These are phyloP conservation scores for Listronotus bonariensis DNA, from an alignment of 1,140 invertebrate species.

Conservation along the genomic window DNA sequence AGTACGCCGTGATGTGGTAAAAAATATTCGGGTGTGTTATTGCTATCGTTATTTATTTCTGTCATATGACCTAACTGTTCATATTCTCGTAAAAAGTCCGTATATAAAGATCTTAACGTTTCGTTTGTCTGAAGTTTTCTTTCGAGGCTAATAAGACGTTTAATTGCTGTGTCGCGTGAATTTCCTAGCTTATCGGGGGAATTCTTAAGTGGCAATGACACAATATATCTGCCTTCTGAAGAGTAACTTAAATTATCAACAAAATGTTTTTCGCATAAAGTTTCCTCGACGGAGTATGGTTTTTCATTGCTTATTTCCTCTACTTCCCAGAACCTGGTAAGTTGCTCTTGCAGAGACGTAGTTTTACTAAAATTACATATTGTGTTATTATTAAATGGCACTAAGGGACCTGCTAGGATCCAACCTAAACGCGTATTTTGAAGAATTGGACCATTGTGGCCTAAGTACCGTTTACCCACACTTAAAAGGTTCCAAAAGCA, in stretches of 20 bases:
- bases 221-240: constrained; percentile 24
- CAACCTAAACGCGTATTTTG: constrained; percentile 43
- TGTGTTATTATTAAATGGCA: neutral
- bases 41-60: neutral
- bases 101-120: constrained; percentile 14
- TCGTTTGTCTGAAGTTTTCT: constrained; percentile 20
- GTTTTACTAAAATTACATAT: neutral
- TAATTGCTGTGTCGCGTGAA: constrained; percentile 14
- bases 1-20: constrained; percentile 23
- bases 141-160: constrained; percentile 25
- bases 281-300: constrained; percentile 25
- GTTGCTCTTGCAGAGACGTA: neutral
- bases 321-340: constrained; percentile 34
- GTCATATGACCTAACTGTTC: constrained; percentile 20
- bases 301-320: constrained; percentile 18
- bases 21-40: neutral
- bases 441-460: constrained; percentile 13
- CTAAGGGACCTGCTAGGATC: constrained; percentile 28
- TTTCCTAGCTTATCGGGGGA: no score
- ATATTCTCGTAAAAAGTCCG: constrained; percentile 32
- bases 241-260: constrained; percentile 14
- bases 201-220: constrained; percentile 37
- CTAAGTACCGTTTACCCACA: constrained; percentile 19
- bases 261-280: constrained; percentile 37
- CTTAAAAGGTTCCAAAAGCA: constrained; percentile 2